Evolutionary conservation across 2,888 invertebrate species (phyloP), one percentile per base, ranked within the genome.

Genomic region (Thyatira batis): DNA sequence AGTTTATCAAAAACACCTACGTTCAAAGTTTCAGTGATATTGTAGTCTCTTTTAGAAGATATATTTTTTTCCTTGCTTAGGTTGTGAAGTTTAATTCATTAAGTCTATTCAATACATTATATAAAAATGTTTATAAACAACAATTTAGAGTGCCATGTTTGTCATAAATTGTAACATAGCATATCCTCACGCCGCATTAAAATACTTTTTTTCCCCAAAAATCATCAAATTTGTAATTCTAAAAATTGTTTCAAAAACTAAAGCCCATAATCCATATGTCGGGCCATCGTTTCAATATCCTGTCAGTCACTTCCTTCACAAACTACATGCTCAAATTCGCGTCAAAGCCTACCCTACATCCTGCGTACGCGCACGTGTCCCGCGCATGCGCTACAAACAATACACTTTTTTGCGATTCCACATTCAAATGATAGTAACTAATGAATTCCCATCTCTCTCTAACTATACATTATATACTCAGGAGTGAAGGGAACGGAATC

Each of bases 271-370:
- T 86, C 85, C 89, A 89, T 85, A 86, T 90, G 89, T 76, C 76
- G 82, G 87, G 88, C 89, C 82, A 87, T 85, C 82, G 79, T 77
- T 72, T 72, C 89, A 88, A 91, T 90, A 92, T 92, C 91, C 91
- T 88, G 91, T 87, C 78, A 78, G 78, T 80, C 65, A 74, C 66
- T 67, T 67, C 65, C 67, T 80, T 69, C 84, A 79, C 69, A 76
- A 82, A 87, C 86, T n/a, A n/a, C 79, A 81, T 80, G 70, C 61
- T 76, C 80, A 67, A 85, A 87, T 89, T 89, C 87, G 88, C 89
- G 87, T 80, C 89, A 80, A 88, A 87, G 87, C 85, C 87, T 87
- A 82, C 87, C 85, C 80, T 78, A 83, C 82, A 84, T 86, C 87
- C 87, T 78, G 80, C 73, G 73, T 61, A 51, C 48, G 65, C 80